Evolutionary conservation across 2,113 vertebrate species (phyloP).

Genomic region (Brevimyrus niger): DNA sequence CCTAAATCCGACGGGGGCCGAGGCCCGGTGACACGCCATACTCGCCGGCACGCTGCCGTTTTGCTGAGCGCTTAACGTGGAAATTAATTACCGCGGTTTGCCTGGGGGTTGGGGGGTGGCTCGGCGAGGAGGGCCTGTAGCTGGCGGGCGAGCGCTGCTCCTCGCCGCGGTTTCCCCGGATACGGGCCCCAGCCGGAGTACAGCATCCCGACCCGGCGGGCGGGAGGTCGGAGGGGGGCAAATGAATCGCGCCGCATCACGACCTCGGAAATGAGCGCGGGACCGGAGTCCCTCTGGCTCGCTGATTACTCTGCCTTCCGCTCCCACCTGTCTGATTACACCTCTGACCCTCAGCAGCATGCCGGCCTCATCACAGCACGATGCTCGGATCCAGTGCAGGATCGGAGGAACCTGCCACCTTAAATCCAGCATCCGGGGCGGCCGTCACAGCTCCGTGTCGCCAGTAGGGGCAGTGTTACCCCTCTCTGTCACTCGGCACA

Average conservation of each 20-base stretch:
- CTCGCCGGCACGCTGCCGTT: slow-evolving; percentile 57
- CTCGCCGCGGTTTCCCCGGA: neutral
- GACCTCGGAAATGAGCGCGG: neutral
- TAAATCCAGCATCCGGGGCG: neutral
- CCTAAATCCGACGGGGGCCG: slow-evolving; percentile 51
- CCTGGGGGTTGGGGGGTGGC: slow-evolving; percentile 36
- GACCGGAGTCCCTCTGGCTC: neutral
- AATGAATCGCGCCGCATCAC: neutral
- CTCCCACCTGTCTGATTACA: slow-evolving; percentile 21
- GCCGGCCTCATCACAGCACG: slow-evolving; percentile 15
- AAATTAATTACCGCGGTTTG: slow-evolving; percentile 70
- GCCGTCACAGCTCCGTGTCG: neutral
- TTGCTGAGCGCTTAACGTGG: slow-evolving; percentile 66
- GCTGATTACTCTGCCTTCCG: neutral
- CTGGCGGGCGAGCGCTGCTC: neutral
- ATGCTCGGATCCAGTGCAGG: neutral
- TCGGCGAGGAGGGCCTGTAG: neutral
- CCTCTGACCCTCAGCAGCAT: slow-evolving; percentile 22
- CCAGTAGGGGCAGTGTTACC: neutral
- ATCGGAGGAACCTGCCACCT: neutral
- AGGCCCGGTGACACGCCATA: slow-evolving; percentile 53
- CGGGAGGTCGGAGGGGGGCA: neutral
- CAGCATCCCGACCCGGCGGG: neutral
- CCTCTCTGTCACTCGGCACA: neutral
- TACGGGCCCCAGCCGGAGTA: neutral